A percentile compares a stretch with the other conserved stretches of the same genome.
phyloP scores from a whole-genome alignment of 2,888 invertebrate species.

The Microplitis deprimator region DNA sequence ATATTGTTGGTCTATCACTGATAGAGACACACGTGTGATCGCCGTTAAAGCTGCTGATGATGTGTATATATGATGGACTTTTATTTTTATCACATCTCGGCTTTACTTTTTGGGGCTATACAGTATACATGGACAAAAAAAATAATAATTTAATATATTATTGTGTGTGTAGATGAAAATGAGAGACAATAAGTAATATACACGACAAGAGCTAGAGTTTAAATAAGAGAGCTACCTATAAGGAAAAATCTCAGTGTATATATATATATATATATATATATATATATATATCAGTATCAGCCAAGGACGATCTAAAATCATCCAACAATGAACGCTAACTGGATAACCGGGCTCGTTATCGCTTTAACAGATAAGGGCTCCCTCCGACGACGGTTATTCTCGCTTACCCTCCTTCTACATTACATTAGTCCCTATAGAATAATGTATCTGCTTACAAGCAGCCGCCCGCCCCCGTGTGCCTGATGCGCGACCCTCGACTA shows the following conservation, averaged over 20 bases:
- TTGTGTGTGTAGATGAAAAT: too few species aligned
- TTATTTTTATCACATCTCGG: neutral
- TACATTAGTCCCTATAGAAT: slow-evolving; percentile 68
- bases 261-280: neutral
- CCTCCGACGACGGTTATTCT: slow-evolving; percentile 45
- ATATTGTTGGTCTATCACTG: slow-evolving; percentile 47
- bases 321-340: slow-evolving; percentile 69
- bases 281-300: slow-evolving; percentile 18
- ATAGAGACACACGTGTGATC: slow-evolving; percentile 40
- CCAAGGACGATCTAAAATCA: slow-evolving; percentile 66
- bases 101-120: neutral
- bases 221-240: slow-evolving; percentile 49
- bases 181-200: too few species aligned
- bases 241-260: slow-evolving; percentile 56
- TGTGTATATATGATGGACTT: slow-evolving; percentile 2
- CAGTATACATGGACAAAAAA: too few species aligned
- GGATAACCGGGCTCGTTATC: slow-evolving; percentile 66
- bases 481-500: slow-evolving; percentile 47
- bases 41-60: slow-evolving; percentile 5
- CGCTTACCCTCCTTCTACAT: slow-evolving; percentile 58
- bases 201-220: slow-evolving; percentile 2
- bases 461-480: slow-evolving; percentile 42
- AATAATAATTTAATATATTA: too few species aligned
- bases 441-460: slow-evolving; percentile 64
- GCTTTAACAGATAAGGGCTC: slow-evolving; percentile 56